Percentiles rank a stretch among this genome's conserved stretches.
Conservation (phyloP, 2,113 vertebrate species). For the Prinia subflava region DNA sequence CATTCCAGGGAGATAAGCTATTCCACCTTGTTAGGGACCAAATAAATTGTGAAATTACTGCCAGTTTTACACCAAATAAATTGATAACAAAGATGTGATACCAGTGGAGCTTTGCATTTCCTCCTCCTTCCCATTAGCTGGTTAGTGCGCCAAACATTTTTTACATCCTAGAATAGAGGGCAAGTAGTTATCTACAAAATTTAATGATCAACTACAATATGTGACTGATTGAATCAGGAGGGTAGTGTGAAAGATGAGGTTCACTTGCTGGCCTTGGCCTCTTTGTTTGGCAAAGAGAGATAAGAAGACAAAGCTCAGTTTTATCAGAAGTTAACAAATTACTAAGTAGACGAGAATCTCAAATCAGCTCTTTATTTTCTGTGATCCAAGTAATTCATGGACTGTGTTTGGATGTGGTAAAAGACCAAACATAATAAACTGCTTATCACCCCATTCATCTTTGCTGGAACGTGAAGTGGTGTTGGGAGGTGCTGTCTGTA, state of each 20-base stretch:
- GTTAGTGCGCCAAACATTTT: background rate
- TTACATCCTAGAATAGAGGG: background rate
- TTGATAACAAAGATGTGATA: background rate
- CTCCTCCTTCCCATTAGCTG: background rate
- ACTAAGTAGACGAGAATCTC: background rate
- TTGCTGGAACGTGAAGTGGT: background rate
- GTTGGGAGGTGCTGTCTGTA: background rate
- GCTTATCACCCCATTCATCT: background rate
- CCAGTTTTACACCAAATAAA: background rate
- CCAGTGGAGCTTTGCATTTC: background rate
- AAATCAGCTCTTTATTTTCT: background rate
- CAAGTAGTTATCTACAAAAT: slow-evolving; percentile 19
- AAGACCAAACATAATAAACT: background rate
- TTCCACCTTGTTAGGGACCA: background rate
- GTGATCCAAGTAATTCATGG: background rate
- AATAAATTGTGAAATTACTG: background rate
- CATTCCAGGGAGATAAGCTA: background rate
- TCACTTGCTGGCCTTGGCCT: slow-evolving; percentile 54
- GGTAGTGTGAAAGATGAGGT: slow-evolving; percentile 48
- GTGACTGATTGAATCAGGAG: slow-evolving; percentile 55
- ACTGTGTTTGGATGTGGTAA: background rate
- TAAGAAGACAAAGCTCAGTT: slow-evolving; percentile 57
- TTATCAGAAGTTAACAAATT: slow-evolving; percentile 43
- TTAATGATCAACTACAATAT: slow-evolving; percentile 61
- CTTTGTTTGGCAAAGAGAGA: slow-evolving; percentile 41